phyloP scores from a whole-genome alignment of 2,113 vertebrate species.

The Mormoops blainvillei region DNA sequence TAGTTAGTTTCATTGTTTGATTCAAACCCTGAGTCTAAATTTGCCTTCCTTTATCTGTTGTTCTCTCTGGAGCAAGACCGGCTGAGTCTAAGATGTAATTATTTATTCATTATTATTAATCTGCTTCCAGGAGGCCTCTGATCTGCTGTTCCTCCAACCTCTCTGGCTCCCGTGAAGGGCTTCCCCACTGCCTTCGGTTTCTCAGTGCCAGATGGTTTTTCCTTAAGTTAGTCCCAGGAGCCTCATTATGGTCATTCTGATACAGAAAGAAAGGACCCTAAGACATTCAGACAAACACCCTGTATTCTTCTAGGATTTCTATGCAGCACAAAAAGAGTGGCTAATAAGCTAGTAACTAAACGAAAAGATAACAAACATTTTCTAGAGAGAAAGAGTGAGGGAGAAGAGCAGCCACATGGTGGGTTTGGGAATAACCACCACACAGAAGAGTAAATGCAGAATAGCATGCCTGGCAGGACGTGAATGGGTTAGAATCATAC shows the following conservation, averaged over 20 bases:
- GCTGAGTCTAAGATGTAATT: background rate
- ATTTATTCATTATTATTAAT: background rate
- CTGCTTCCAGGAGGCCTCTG: background rate
- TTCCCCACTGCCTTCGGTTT: background rate
- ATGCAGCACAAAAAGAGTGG: background rate
- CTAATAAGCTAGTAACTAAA: background rate
- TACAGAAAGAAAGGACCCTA: background rate
- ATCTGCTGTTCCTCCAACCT: background rate
- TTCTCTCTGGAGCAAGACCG: background rate
- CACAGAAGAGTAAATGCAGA: background rate
- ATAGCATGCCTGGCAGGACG: fast-evolving
- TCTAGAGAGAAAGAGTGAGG: background rate
- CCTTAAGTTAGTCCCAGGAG: background rate
- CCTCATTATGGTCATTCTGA: background rate
- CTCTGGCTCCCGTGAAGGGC: background rate
- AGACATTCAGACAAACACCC: background rate
- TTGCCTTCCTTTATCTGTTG: background rate
- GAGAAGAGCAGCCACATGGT: background rate
- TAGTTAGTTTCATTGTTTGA: background rate
- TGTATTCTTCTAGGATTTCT: background rate
- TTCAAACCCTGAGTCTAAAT: background rate
- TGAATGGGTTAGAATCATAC: background rate
- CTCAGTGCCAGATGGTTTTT: background rate
- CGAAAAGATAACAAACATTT: background rate
- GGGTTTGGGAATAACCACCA: background rate